Base-by-base conservation (phyloP, 2,113 vertebrate species). In the Myotis brandtii region DNA sequence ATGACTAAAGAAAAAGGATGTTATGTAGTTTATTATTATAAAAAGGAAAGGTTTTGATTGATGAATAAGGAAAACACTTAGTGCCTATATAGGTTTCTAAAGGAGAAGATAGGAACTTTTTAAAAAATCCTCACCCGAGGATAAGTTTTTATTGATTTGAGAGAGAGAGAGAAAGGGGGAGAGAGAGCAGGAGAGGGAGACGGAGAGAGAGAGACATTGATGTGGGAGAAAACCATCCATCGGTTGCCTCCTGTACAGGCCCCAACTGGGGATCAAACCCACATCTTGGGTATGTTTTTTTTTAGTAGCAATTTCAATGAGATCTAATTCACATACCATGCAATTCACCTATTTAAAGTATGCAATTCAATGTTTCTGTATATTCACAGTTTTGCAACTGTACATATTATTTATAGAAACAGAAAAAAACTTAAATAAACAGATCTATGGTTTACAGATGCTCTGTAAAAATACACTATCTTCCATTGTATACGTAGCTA, bases 351-450 rank as follows among this genome's bases (percentile, higher is more conserved):
- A 34, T 54, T 64, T 64, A 67, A 75, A 80, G 23, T 62, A 23
- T n/a, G 69, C 6, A 83, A n/a, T 59, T 80, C 23, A 85, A 17
- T 32, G 27, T 54, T 80, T 96, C 94, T 69, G 67, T 59, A 80
- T 32, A 69, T n/a, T 73, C 76, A 37, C 9, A 83, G 46, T 25
- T 79, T 9, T 95, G 40, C 9, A 89, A 56, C 20, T 32, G 17
- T 11, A 9, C 69, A 48, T 69, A 77, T 72, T 62, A 34, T 23
- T 88, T 81, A 94, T 37, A 76, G 21, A 88, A 95, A 4, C 23
- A 89, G 27, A 93, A 94, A 86, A 93, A 46, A 27, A 32, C 59
- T 17, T 10, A 48, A 96, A 66, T 48, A 80, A 76, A 48, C 23
- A 64, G 48, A 64, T 25, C 30, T 92, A 50, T 72, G 37, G 69